These are phyloP conservation scores for Pheosia gnoma DNA, from an alignment of 2,888 invertebrate species.

Conservation along the genomic window DNA sequence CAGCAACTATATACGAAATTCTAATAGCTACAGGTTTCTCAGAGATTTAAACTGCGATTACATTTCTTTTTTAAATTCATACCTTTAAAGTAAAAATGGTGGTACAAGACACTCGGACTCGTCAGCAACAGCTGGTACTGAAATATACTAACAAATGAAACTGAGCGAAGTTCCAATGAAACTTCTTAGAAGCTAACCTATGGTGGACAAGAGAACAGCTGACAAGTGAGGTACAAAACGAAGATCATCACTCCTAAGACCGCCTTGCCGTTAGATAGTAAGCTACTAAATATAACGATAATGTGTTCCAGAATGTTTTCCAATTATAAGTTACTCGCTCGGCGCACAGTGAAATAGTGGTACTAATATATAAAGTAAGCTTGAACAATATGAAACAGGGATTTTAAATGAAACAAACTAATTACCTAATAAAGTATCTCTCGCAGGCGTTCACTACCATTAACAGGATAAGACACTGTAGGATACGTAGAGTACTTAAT, in stretches of 20 bases:
- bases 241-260: not conserved
- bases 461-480: slow-evolving; percentile 45
- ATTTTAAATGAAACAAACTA: slow-evolving; percentile 61
- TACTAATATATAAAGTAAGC: slow-evolving; percentile 49
- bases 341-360: slow-evolving; percentile 55
- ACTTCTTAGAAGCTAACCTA: too few relatives aligned
- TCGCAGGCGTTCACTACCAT: slow-evolving; percentile 41
- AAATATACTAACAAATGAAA: too few relatives aligned
- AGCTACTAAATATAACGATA: slow-evolving; percentile 41
- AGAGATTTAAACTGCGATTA: too few relatives aligned
- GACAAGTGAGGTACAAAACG: not conserved
- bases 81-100: too few relatives aligned
- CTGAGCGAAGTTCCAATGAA: too few relatives aligned
- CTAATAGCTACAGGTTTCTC: too few relatives aligned
- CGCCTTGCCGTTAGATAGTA: slow-evolving; percentile 15
- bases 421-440: slow-evolving; percentile 37
- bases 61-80: too few relatives aligned
- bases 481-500: slow-evolving; percentile 35
- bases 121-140: too few relatives aligned
- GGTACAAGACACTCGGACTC: too few relatives aligned
- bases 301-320: slow-evolving; percentile 81
- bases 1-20: too few relatives aligned
- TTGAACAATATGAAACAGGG: slow-evolving; percentile 72
- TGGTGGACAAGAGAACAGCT: too few relatives aligned
- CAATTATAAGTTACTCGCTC: slow-evolving; percentile 60